Base-by-base conservation (phyloP, 2,113 vertebrate genomes). In the Gallinago undulata region DNA sequence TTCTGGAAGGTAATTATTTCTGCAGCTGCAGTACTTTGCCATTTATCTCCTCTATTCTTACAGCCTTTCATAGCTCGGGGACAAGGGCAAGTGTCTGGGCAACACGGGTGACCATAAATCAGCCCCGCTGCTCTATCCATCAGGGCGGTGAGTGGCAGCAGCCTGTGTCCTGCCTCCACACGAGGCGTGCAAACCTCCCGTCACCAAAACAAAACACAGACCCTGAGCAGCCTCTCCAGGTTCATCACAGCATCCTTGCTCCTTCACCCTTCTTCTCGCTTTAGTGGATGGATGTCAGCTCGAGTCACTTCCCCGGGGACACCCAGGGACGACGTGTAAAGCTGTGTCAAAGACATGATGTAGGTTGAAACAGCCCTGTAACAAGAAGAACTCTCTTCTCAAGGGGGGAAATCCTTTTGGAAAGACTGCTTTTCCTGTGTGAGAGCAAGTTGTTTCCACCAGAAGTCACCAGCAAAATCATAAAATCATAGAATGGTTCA, bases 161-260 rank as follows among this genome's bases (percentile, higher is more conserved):
- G 72, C 2, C 1, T 4, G 25, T 6, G 14, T 43, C 75, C 88
- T 67, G 64, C 48, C 30, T 69, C 74, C 3, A 6, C 72, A 4
- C 0, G 14, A 2, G 39, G 11, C 2, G 2, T 11, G 31, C 59
- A 8, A 17, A 45, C 33, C 39, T 50, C 48, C 48, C 53, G 41
- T 22, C 16, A 2, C 48, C 59, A 14, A 21, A 51, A 17, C 33
- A 47, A 39, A 72, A 22, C 43, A 3, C 1, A 13, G 76, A 19
- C 31, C 1, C 15, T 2, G 41, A 18, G 51, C 28, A 7, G 22
- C 10, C 12, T n/a, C 67, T 14, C 43, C 1, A 21, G 17, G 51
- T 18, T 84, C 24, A n/a, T n/a, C 14, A 7, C 1, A 6, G 12
- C 1, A 6, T 39, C 57, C 53, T 23, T 11, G 12, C 33, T 53